Evolutionary conservation across 2,113 vertebrate species (phyloP).

Genomic region (Paraplagusia blochii): DNA sequence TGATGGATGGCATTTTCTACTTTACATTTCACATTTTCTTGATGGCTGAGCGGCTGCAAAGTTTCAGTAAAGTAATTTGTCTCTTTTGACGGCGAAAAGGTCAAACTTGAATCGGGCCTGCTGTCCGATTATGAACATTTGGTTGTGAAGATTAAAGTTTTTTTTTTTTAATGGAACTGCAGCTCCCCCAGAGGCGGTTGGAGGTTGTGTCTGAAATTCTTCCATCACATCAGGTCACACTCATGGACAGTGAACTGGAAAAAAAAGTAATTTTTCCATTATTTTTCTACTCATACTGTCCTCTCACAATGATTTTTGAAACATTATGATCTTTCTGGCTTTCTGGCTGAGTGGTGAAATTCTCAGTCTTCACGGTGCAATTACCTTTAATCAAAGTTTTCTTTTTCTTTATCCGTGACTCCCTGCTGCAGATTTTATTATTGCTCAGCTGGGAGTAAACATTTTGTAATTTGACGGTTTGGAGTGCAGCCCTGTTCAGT

Average conservation of each 20-base stretch:
- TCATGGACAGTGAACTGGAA: too few species aligned
- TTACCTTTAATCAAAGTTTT: background rate
- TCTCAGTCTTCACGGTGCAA: background rate
- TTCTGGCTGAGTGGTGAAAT: background rate
- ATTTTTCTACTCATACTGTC: too few species aligned
- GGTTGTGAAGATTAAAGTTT: background rate
- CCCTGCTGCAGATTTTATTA: background rate
- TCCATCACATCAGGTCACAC: too few species aligned
- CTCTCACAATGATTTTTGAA: too few species aligned
- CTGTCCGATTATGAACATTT: slow-evolving; percentile 9
- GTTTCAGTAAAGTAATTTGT: slow-evolving; percentile 1
- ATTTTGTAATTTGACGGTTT: background rate
- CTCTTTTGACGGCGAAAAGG: background rate
- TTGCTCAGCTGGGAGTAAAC: background rate
- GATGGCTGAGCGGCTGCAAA: background rate
- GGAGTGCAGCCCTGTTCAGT: background rate
- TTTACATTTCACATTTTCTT: background rate
- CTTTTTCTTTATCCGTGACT: slow-evolving; percentile 3
- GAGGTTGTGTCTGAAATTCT: background rate
- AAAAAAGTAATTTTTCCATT: too few species aligned
- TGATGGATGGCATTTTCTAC: background rate
- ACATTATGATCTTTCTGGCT: slow-evolving; percentile 3
- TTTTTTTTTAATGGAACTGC: background rate
- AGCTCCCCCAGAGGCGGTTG: slow-evolving; percentile 8
- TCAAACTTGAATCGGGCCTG: background rate